Evolutionary conservation across 2,797 vertebrate species (phyloP), one percentile per base, ranked within the genome.

Genomic region (Borostomias antarcticus): DNA sequence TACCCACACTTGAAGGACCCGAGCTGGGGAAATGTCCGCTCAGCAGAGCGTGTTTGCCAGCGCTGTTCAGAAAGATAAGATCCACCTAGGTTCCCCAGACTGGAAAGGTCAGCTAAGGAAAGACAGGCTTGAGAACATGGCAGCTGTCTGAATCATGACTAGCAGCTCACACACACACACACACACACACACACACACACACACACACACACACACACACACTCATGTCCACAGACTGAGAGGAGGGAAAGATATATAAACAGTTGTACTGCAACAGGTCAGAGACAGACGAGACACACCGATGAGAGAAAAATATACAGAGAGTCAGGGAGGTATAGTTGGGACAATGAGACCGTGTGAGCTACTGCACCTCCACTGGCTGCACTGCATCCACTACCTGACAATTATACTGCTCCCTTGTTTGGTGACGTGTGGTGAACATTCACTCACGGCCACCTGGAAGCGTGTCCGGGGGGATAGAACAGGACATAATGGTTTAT

Each of bases 81-180:
- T 56, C 33, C 30, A 6, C 19, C 17, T 62, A 60, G 47, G 25
- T 53, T 70, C 28, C 56, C 67, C 26, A 13, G 53, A 64, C n/a
- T n/a, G n/a, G n/a, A n/a, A n/a, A n/a, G 37, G 29, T 53, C 26
- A 66, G 26, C 28, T 58, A 17, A 72, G 25, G 33, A 25, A 23
- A 48, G 13, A 45, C 23, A 58, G 32, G 30, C 47, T n/a, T 64
- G 33, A 26, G 37, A 64, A 56, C 29, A 63, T 30, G 19, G 15
- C 47, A 57, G 26, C 64, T 51, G 28, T 37, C 56, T 37, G 19
- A 32, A 11, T 5, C 13, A 15, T 23, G 21, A 1, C 19, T 9
- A 37, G 9, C 2, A 33, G 1, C 17, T 61, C 32, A 43, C 33
- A 13, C 13, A 37, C 45, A 19, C 29, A 19, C 26, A 10, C 37